These are phyloP conservation scores for Condylostylus longicornis DNA, from an alignment of 1,140 invertebrate genomes.

Conservation along the genomic window DNA sequence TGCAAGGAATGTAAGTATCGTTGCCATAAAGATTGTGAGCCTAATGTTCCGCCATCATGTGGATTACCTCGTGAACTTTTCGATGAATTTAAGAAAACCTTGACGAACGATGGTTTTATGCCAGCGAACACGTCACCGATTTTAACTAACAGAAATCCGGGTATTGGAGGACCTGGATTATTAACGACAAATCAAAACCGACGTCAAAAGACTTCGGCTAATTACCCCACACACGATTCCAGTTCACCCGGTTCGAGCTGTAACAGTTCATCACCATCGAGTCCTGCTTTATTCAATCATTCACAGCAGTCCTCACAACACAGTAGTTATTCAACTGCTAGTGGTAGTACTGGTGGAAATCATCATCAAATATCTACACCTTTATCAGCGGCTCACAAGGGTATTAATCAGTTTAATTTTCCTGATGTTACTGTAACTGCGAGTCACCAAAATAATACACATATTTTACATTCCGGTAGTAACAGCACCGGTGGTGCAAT, in stretches of 20 bases:
- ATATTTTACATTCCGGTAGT: background rate
- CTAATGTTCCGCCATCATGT: slow-evolving; percentile 81
- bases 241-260: slow-evolving; percentile 91
- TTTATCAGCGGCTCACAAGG: slow-evolving; percentile 34
- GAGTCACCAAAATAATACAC: background rate
- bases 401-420: slow-evolving; percentile 67
- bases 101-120: slow-evolving; percentile 41
- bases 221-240: slow-evolving; percentile 43
- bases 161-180: background rate
- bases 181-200: too few relatives aligned
- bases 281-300: slow-evolving; percentile 58
- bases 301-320: slow-evolving; percentile 41
- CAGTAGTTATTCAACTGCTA: slow-evolving; percentile 11
- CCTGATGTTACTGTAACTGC: slow-evolving; percentile 39
- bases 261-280: slow-evolving; percentile 90
- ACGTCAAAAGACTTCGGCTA: slow-evolving; percentile 4
- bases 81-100: slow-evolving; percentile 56
- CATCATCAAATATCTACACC: slow-evolving; percentile 13
- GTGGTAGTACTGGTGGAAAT: slow-evolving; percentile 10
- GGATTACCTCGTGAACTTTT: slow-evolving; percentile 72
- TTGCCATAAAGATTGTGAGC: slow-evolving; percentile 74
- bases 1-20: slow-evolving; percentile 95
- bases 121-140: slow-evolving; percentile 32
- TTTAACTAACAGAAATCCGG: slow-evolving; percentile 9
- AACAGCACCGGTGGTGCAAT: too few relatives aligned